Conservation (phyloP, 2,888 invertebrate genomes). For the Abrostola triplasia region DNA sequence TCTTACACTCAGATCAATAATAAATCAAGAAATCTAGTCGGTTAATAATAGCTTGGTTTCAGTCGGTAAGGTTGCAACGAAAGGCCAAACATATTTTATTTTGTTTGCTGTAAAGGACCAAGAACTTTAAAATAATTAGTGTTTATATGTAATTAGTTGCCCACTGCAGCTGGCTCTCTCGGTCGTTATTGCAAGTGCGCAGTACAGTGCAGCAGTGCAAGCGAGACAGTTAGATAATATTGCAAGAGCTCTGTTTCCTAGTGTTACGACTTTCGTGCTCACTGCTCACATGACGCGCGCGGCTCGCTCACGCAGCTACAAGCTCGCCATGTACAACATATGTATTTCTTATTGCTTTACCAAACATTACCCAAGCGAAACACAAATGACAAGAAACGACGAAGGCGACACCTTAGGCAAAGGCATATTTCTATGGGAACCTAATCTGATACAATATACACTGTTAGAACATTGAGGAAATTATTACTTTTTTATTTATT, state of each 20-base stretch:
- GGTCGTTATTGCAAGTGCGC: conserved; percentile 5
- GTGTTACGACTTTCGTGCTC: conserved; percentile 69
- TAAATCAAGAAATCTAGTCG: too few species aligned
- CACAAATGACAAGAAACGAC: conserved; percentile 51
- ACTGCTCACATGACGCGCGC: conserved; percentile 50
- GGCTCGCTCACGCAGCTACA: conserved; percentile 56
- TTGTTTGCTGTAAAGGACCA: too few species aligned
- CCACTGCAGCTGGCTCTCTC: background rate
- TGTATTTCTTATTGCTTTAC: conserved; percentile 60
- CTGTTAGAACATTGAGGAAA: conserved; percentile 2
- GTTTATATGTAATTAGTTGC: conserved; percentile 6
- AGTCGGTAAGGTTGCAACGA: too few species aligned
- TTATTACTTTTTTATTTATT: conserved; percentile 4
- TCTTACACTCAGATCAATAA: background rate
- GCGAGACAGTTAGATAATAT: conserved; percentile 74
- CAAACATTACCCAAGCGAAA: conserved; percentile 64
- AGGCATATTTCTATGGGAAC: conserved; percentile 30
- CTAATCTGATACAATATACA: conserved; percentile 6
- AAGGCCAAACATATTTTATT: too few species aligned
- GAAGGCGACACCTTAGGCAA: conserved; percentile 5
- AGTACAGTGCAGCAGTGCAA: conserved; percentile 27
- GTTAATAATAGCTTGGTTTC: too few species aligned
- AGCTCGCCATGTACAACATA: conserved; percentile 53
- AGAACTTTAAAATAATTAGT: background rate
- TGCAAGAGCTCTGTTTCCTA: conserved; percentile 74